Evolutionary conservation across 2,888 invertebrate genomes (phyloP).

Genomic region (Copidosoma aretas): DNA sequence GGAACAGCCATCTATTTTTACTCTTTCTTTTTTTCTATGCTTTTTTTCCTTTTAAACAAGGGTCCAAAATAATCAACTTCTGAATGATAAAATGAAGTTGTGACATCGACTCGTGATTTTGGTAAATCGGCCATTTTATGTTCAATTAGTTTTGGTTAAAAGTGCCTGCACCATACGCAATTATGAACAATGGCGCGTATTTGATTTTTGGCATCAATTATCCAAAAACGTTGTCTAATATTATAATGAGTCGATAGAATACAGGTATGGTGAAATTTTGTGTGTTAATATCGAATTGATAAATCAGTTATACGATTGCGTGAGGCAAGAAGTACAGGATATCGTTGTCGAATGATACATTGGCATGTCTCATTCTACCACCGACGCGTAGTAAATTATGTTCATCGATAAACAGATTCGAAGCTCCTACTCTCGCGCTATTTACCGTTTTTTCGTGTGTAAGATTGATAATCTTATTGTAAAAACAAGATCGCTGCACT

Average conservation of each 20-base stretch:
- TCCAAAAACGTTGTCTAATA: background rate
- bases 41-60: background rate
- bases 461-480: too few relatives aligned
- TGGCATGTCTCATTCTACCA: background rate
- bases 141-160: background rate
- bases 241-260: background rate
- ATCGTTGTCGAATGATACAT: background rate
- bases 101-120: background rate
- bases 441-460: too few relatives aligned
- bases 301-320: conserved; percentile 1
- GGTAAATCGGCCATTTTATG: background rate
- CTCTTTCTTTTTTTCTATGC: background rate
- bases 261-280: background rate
- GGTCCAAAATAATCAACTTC: background rate
- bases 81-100: background rate
- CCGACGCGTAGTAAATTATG: background rate
- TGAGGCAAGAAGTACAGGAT: background rate
- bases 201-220: background rate
- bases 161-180: background rate
- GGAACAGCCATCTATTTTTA: background rate
- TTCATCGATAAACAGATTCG: background rate
- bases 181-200: background rate
- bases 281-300: background rate
- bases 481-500: too few relatives aligned
- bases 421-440: background rate